Evolutionary conservation across 1,140 invertebrate genomes (phyloP), one percentile per base, ranked within the genome.

Genomic region (Campoletis sonorensis): DNA sequence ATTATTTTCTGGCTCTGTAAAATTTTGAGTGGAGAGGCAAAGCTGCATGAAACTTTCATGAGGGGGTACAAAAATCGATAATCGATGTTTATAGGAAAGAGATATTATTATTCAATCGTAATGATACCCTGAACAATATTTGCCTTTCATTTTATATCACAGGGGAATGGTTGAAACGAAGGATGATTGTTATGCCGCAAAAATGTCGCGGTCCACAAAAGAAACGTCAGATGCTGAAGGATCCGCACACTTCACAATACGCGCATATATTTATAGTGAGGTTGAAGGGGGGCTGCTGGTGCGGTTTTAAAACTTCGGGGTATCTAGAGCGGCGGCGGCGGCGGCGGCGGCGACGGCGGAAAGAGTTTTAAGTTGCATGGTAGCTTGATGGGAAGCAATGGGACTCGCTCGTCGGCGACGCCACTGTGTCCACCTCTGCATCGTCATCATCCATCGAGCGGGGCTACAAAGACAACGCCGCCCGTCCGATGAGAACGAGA

Each of bases 401-500:
- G 58, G 27, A 64, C 30, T 45, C 30, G 8, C 51, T n/a, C 45
- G 61, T 71, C 67, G 61, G 30, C 72, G 27, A 71, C n/a, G 76
- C 70, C 51, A 77, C 79, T 10, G 49, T 10, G 49, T 33, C 67
- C 67, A 78, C 40, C 84, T 85, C 80, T 91, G 90, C 91, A 90
- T 84, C 90, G 91, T 92, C 91, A 92, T 92, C 90, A 86, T 90
- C 87, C 80, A 85, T 86, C 81, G 81, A 33, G 79, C 83, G 83
- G 68, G 78, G 84, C 83, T 88, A 91, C 90, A 92, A 92, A 91
- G 89, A 90, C 88, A 89, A 86, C 86, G 87, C 87, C 88, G 88
- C 88, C 40, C 88, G 85, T 85, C 85, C 86, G 83, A 64, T 68
- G 76, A 51, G 75, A 76, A 79, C 68, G 70, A 45, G 68, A 54